These are phyloP conservation scores for Garra rufa DNA, from an alignment of 2,113 vertebrate genomes.

Conservation along the genomic window DNA sequence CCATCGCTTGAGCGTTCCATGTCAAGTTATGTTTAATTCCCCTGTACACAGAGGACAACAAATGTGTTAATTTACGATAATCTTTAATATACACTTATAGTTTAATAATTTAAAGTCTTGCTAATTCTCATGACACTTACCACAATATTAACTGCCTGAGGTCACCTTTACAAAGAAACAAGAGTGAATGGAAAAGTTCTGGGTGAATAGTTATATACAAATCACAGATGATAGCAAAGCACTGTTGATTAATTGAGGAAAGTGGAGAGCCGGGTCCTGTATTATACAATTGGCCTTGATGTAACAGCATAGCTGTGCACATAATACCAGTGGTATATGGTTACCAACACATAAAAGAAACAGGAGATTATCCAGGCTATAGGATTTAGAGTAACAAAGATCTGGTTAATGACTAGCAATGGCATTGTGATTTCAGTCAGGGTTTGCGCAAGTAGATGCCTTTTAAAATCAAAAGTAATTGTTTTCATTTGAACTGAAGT, in stretches of 20 bases:
- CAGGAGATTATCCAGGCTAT: conserved; percentile 66
- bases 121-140: conserved; percentile 70
- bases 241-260: conserved; percentile 57
- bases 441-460: not conserved
- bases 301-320: conserved; percentile 67
- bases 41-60: conserved; percentile 68
- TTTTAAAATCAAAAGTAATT: not conserved
- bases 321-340: conserved; percentile 71
- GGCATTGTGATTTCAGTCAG: conserved; percentile 67
- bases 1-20: conserved; percentile 84
- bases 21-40: conserved; percentile 86
- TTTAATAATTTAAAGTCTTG: not conserved
- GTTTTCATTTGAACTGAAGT: not conserved
- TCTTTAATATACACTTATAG: not conserved
- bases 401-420: conserved; percentile 63
- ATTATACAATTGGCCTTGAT: conserved; percentile 57
- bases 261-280: conserved; percentile 55
- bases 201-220: conserved; percentile 54
- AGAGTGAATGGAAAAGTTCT: conserved; percentile 47
- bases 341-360: conserved; percentile 76
- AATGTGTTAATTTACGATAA: not conserved
- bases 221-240: conserved; percentile 61
- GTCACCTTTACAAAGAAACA: conserved; percentile 77
- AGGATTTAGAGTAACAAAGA: conserved; percentile 63
- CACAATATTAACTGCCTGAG: conserved; percentile 86